phyloP scores from a whole-genome alignment of 2,888 invertebrate genomes.

The Sisyra nigra region DNA sequence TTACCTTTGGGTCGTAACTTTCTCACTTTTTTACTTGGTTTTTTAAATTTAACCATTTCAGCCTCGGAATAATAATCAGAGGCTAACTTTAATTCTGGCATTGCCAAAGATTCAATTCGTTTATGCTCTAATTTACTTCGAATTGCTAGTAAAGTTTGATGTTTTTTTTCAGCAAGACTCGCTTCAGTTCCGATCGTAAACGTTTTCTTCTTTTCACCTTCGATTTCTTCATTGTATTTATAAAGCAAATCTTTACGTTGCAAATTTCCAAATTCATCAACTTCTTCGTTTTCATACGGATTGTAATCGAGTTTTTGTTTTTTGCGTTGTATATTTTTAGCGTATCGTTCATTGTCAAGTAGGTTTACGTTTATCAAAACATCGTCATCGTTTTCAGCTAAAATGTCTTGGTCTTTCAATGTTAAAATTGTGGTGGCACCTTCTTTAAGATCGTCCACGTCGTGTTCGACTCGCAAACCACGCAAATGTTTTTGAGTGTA shows the following conservation, averaged over 20 bases:
- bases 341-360: constrained; percentile 68
- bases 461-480: constrained; percentile 79
- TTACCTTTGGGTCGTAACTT: constrained; percentile 47
- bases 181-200: constrained; percentile 64
- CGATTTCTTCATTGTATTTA: constrained; percentile 92
- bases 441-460: constrained; percentile 48
- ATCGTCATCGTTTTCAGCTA: constrained; percentile 66
- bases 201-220: constrained; percentile 46
- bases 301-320: constrained; percentile 78
- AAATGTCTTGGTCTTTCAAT: constrained; percentile 78
- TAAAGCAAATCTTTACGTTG: constrained; percentile 52
- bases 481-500: constrained; percentile 57
- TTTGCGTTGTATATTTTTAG: constrained; percentile 69
- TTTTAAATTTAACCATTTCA: constrained; percentile 81
- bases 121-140: constrained; percentile 46
- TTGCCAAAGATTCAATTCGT: constrained; percentile 55
- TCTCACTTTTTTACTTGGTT: constrained; percentile 61
- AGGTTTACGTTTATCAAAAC: constrained; percentile 85
- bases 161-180: constrained; percentile 34
- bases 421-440: constrained; percentile 80
- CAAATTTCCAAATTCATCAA: constrained; percentile 49
- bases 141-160: constrained; percentile 28
- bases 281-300: constrained; percentile 65
- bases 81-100: constrained; percentile 53
- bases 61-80: constrained; percentile 76